Base-by-base conservation (phyloP, 2,113 vertebrate genomes). In the Pao palembangensis region DNA sequence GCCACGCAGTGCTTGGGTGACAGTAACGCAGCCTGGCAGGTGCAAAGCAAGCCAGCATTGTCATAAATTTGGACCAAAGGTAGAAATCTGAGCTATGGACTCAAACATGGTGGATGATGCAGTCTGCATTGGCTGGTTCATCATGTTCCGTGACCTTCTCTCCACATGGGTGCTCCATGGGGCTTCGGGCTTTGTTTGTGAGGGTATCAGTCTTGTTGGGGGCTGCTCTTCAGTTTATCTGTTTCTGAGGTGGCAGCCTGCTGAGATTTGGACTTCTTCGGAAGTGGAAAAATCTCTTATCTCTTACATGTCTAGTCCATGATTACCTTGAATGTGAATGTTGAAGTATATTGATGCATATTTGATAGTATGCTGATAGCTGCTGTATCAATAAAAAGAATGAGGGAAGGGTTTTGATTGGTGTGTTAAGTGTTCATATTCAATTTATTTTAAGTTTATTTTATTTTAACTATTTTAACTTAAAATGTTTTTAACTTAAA, bases 81-180 rank as follows among this genome's bases (percentile, higher is more conserved):
- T 69, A 42, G 61, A 58, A 69, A 58, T 48, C 31, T 47, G 42
- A 71, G 78, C 65, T 20, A 34, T 47, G 59, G 58, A 19, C 68
- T 73, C 67, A 46, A 66, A 69, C 41, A 5, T 38, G 43, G 58
- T 41, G 64, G 70, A 51, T 57, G 66, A 62, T 67, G 71, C 67
- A 52, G 69, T 31, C 64, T 68, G 31, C 62, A 60, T 73, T 55
- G 48, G 67, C 71, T 58, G 68, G 71, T 66, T 78, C 66, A 54
- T 71, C 63, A 50, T 43, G 34, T 38, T 38, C 34, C 11, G 55
- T 80, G 78, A 80, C 78, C 85, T 85, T 85, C 74, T 79, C 82
- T 64, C 77, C 51, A 56, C 78, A 69, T 70, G 76, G 19, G 66
- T 28, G 51, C 74, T 78, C 78, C 47, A 11, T 55, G 60, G 83